These are phyloP conservation scores for Cheilosia impressa DNA, from an alignment of 2,888 invertebrate species.

Conservation along the genomic window DNA sequence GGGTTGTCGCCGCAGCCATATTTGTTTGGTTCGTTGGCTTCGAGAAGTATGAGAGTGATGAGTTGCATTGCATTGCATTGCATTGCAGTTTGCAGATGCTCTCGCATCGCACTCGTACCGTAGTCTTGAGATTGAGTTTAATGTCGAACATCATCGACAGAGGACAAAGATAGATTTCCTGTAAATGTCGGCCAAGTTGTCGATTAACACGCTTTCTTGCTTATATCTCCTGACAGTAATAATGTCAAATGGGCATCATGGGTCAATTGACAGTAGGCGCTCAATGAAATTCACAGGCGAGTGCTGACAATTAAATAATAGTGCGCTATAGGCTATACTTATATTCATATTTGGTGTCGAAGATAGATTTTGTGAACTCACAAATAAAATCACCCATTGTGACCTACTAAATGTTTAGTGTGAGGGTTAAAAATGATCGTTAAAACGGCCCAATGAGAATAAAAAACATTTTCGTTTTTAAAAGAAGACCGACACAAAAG, in stretches of 20 bases:
- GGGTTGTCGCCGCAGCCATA: slow-evolving; percentile 32
- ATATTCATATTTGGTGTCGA: no score
- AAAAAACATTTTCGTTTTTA: no score
- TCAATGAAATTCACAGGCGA: neutral
- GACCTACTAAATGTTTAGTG: no score
- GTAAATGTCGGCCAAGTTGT: slow-evolving; percentile 20
- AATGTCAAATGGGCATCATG: slow-evolving; percentile 1
- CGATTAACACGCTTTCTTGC: neutral
- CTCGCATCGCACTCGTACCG: neutral
- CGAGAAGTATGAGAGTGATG: slow-evolving; percentile 6
- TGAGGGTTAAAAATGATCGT: no score
- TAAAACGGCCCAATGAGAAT: no score
- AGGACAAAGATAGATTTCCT: slow-evolving; percentile 1
- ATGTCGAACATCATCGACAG: slow-evolving; percentile 3
- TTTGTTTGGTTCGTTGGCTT: slow-evolving; percentile 28
- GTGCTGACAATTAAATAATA: neutral
- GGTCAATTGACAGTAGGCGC: slow-evolving; percentile 2
- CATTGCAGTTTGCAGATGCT: slow-evolving; percentile 12
- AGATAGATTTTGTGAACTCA: no score
- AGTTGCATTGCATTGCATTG: neutral
- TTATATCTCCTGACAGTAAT: neutral
- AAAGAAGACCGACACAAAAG: no score
- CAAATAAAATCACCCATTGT: no score
- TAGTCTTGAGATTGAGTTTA: neutral
- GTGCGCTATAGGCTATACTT: no score